Evolutionary conservation across 37 sponge, comb jelly and placozoan species (phyloP).

Genomic region (Cladorhizidae sp.): DNA sequence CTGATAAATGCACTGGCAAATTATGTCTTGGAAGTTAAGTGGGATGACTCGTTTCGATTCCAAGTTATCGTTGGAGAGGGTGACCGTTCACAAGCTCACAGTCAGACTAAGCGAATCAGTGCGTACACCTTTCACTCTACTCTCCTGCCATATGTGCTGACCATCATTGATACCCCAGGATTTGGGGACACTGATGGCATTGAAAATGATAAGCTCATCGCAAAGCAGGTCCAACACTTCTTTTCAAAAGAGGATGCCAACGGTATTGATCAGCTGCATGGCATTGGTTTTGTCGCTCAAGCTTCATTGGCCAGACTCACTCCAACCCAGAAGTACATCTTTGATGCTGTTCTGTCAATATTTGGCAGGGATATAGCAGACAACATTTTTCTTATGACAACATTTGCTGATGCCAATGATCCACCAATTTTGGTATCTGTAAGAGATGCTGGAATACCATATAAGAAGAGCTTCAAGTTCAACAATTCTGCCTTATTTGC

Average conservation of each 20-base stretch:
- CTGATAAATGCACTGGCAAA: background rate
- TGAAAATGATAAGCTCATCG: conserved; percentile 40
- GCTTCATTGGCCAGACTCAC: conserved; percentile 65
- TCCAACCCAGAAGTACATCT: conserved; percentile 60
- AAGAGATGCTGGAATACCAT: conserved; percentile 53
- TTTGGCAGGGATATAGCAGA: conserved; percentile 58
- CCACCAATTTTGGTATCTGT: conserved; percentile 69
- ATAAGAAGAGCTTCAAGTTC: conserved; percentile 50
- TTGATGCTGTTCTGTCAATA: conserved; percentile 58
- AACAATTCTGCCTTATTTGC: conserved; percentile 74
- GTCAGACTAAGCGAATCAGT: conserved; percentile 60
- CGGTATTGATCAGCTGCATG: conserved; percentile 68
- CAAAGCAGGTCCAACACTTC: conserved; percentile 44
- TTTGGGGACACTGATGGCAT: conserved; percentile 78
- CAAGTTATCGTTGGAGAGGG: conserved; percentile 56
- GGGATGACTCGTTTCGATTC: conserved; percentile 78
- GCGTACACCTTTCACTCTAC: conserved; percentile 58
- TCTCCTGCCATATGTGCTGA: conserved; percentile 46
- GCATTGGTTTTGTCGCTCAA: conserved; percentile 71
- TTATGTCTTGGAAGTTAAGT: conserved; percentile 62
- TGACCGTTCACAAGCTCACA: conserved; percentile 28
- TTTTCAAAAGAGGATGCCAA: conserved; percentile 24
- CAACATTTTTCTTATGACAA: conserved; percentile 77
- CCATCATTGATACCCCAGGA: conserved; percentile 81
- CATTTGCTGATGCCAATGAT: conserved; percentile 74